These are phyloP conservation scores for Aegotheles bennettii DNA, from an alignment of 2,113 vertebrate genomes.

Conservation along the genomic window DNA sequence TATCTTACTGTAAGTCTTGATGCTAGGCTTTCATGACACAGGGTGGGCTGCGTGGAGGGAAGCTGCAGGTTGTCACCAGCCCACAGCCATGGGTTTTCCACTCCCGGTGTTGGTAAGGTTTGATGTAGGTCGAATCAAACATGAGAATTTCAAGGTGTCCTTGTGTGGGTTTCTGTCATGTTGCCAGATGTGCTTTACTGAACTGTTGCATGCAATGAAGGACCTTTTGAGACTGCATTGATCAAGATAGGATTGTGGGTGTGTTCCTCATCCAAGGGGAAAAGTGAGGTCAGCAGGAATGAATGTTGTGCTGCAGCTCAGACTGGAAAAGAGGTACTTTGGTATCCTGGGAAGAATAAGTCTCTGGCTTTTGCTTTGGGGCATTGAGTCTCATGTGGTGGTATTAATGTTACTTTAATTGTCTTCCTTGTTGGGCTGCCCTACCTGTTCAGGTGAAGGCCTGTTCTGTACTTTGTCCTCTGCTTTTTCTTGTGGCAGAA, in stretches of 20 bases:
- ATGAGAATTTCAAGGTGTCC: background rate
- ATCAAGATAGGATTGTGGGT: background rate
- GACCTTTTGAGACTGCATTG: background rate
- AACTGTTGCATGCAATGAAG: background rate
- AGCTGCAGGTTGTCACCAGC: background rate
- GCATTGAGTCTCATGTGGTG: background rate
- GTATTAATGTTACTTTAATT: background rate
- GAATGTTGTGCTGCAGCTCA: background rate
- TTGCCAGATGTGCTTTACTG: background rate
- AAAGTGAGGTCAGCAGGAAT: background rate
- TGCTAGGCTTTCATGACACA: background rate
- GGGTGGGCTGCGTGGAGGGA: too few relatives aligned
- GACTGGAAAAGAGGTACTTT: background rate
- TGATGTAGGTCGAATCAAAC: background rate
- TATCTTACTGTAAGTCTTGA: background rate
- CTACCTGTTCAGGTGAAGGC: background rate
- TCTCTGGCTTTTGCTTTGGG: background rate
- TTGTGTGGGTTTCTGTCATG: background rate
- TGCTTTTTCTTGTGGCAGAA: background rate
- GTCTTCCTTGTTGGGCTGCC: background rate
- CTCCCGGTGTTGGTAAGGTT: background rate
- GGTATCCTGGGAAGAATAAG: background rate
- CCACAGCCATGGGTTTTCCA: background rate
- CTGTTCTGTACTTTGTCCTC: background rate
- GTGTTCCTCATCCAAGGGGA: background rate